Evolutionary conservation across 2,797 vertebrate species (phyloP).

Genomic region (Halcyon smyrnensis): DNA sequence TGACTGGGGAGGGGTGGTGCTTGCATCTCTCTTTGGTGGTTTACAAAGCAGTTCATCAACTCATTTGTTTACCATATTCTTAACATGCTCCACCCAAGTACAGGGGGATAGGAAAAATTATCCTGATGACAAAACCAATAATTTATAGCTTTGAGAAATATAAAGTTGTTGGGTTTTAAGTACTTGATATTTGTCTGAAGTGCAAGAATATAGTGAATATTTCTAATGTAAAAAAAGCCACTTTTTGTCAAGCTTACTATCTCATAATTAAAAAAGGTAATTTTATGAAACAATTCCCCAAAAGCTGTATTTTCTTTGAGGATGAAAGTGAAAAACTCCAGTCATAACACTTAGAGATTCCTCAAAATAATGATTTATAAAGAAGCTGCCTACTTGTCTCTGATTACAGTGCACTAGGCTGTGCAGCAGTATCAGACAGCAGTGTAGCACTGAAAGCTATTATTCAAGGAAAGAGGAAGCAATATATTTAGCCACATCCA

Average conservation of each 20-base stretch:
- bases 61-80: constrained; percentile 1
- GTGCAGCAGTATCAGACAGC: background rate
- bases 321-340: background rate
- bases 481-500: constrained; percentile 5
- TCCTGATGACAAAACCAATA: background rate
- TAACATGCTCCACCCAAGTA: background rate
- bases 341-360: background rate
- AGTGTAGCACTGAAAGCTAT: background rate
- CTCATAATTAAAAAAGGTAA: background rate
- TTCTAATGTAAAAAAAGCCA: background rate
- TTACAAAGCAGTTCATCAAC: background rate
- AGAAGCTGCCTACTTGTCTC: background rate
- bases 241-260: background rate
- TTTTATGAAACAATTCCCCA: background rate
- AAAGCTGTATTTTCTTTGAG: background rate
- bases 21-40: background rate
- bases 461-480: constrained; percentile 41
- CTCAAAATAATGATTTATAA: background rate
- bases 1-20: background rate
- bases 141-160: background rate
- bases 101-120: background rate
- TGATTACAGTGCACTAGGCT: background rate
- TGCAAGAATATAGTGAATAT: background rate
- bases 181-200: background rate
- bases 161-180: background rate